A percentile compares a stretch with the other conserved stretches of the same genome.
Conservation (phyloP, 2,888 invertebrate species). For the Standfussiana lucernea region DNA sequence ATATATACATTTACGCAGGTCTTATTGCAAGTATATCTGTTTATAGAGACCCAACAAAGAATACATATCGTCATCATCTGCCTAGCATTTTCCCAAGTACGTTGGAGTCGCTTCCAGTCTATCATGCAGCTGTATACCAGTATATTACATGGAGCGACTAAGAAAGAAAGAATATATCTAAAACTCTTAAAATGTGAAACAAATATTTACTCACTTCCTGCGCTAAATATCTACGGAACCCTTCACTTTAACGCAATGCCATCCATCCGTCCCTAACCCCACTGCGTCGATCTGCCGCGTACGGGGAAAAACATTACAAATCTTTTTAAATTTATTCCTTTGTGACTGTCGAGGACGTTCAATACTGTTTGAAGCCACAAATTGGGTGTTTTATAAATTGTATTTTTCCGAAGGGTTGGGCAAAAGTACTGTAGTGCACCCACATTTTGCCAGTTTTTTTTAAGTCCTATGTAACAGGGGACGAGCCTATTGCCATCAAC, state of each 20-base stretch:
- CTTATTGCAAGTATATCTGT: too few species aligned
- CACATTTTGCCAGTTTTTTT: neutral
- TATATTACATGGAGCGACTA: too few species aligned
- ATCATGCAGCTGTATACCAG: too few species aligned
- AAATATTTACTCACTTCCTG: neutral
- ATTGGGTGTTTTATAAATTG: constrained; percentile 21
- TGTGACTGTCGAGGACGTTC: constrained; percentile 3
- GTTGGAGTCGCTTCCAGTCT: too few species aligned
- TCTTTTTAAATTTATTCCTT: constrained; percentile 60
- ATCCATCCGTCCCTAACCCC: constrained; percentile 15
- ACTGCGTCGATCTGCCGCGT: constrained; percentile 37
- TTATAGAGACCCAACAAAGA: too few species aligned
- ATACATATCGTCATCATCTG: too few species aligned
- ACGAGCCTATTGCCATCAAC: too few species aligned
- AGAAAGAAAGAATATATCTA: neutral
- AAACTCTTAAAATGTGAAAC: neutral
- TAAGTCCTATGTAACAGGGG: too few species aligned
- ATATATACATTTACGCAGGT: too few species aligned
- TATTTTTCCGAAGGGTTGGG: neutral
- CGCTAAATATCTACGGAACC: constrained; percentile 38
- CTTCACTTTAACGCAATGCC: constrained; percentile 21
- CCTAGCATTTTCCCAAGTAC: too few species aligned
- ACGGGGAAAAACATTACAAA: constrained; percentile 61
- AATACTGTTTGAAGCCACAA: constrained; percentile 23
- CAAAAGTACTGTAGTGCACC: neutral